phyloP scores from a whole-genome alignment of 2,797 vertebrate genomes.

The Champsocephalus esox region DNA sequence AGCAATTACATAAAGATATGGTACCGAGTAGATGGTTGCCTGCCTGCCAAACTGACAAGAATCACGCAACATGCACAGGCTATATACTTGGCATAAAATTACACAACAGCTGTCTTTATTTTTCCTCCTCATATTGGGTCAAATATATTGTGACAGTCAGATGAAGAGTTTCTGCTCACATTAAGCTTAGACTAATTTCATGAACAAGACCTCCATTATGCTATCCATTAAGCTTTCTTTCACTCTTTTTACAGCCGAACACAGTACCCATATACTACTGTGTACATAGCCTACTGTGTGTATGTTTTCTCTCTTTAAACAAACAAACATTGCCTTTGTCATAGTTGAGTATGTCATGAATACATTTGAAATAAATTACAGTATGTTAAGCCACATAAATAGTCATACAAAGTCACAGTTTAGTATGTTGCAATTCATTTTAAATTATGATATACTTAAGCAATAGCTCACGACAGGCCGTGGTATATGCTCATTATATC shows the following conservation, averaged over 20 bases:
- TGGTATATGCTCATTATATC: too few species aligned
- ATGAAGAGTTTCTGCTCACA: constrained; percentile 1
- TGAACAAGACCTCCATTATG: not conserved
- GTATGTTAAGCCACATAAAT: too few species aligned
- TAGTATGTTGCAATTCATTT: too few species aligned
- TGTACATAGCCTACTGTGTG: not conserved
- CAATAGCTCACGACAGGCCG: too few species aligned
- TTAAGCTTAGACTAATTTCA: not conserved
- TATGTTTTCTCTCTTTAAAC: not conserved
- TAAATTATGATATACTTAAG: too few species aligned
- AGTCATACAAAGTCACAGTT: too few species aligned
- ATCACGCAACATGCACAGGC: constrained; percentile 42
- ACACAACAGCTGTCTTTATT: constrained; percentile 34
- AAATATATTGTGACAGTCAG: constrained; percentile 24
- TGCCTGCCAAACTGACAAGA: constrained; percentile 51
- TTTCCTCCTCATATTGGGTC: constrained; percentile 27
- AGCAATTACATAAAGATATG: constrained; percentile 47
- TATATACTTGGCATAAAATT: constrained; percentile 46
- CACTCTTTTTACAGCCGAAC: not conserved
- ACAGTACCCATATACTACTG: not conserved
- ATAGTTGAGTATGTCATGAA: too few species aligned
- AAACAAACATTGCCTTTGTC: too few species aligned
- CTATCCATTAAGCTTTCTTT: not conserved
- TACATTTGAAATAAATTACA: too few species aligned
- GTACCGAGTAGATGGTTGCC: constrained; percentile 26